Percentiles rank a stretch among this genome's conserved stretches.
phyloP scores from a whole-genome alignment of 2,113 vertebrate genomes.

The Aegotheles bennettii region DNA sequence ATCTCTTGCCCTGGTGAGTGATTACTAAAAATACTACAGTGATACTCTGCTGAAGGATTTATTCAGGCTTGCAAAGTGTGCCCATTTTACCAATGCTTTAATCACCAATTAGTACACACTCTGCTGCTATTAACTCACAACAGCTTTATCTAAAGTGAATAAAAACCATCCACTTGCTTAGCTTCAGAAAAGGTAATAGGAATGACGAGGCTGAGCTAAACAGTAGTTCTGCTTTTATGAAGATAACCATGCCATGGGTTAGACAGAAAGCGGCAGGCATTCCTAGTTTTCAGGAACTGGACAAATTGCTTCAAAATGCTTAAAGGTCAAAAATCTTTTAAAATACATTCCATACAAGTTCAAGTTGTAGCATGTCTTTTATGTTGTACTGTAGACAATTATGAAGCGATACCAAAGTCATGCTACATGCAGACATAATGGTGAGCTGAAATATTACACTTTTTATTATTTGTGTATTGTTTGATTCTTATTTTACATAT shows the following conservation, averaged over 20 bases:
- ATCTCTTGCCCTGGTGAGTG: background rate
- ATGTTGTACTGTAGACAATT: background rate
- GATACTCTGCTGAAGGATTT: conserved; percentile 41
- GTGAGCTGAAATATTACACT: background rate
- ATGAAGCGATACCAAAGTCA: conserved; percentile 18
- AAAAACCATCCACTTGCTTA: background rate
- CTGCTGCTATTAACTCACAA: conserved; percentile 1
- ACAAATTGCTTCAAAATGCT: conserved; percentile 54
- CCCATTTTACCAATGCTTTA: conserved; percentile 7
- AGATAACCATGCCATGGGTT: conserved; percentile 28
- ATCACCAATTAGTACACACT: conserved; percentile 14
- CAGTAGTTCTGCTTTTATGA: conserved; percentile 36
- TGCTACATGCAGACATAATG: background rate
- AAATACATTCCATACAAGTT: conserved; percentile 25
- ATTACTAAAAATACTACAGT: conserved; percentile 8
- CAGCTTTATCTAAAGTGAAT: conserved; percentile 36
- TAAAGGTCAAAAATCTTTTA: conserved; percentile 36
- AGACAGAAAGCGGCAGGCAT: conserved; percentile 48
- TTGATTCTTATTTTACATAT: background rate
- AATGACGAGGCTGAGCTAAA: conserved; percentile 18
- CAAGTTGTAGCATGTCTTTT: background rate
- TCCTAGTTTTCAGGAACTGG: conserved; percentile 19
- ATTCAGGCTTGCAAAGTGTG: conserved; percentile 6
- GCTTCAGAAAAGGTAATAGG: background rate
- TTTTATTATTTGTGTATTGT: background rate